These are phyloP conservation scores for Coregonus ussuriensis DNA, from an alignment of 2,797 vertebrate genomes.

Conservation along the genomic window DNA sequence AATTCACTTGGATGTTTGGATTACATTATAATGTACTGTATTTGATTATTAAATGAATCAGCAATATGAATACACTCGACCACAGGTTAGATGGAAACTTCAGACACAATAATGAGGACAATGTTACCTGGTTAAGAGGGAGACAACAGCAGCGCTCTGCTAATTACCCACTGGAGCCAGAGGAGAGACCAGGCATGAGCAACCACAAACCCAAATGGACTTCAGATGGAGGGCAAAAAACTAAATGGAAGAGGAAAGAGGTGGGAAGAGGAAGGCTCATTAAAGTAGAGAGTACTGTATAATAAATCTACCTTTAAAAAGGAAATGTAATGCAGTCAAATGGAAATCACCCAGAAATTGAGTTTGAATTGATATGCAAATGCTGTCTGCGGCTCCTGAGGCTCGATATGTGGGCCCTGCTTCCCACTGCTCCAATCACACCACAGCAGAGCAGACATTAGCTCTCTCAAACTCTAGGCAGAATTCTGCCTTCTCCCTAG, in stretches of 20 bases:
- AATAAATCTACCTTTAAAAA: slow-evolving; percentile 43
- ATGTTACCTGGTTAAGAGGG: background rate
- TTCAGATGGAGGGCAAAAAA: no score
- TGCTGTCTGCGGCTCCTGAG: slow-evolving; percentile 23
- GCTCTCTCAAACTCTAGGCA: background rate
- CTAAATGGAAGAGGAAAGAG: background rate
- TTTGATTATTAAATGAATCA: background rate
- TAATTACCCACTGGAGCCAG: background rate
- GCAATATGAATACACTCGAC: background rate
- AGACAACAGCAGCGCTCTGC: background rate
- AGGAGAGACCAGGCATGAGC: background rate
- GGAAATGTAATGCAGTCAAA: slow-evolving; percentile 41
- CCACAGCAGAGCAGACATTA: background rate
- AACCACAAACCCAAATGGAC: no score
- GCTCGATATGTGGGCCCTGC: background rate
- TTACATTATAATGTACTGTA: background rate
- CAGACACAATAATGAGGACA: slow-evolving; percentile 5
- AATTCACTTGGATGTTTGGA: background rate
- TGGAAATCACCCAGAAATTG: slow-evolving; percentile 29
- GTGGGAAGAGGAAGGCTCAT: slow-evolving; percentile 13
- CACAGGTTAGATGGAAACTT: background rate
- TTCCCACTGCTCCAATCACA: background rate
- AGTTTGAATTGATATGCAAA: slow-evolving; percentile 51
- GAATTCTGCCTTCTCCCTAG: no score
- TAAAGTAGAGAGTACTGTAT: slow-evolving; percentile 23